phyloP scores from a whole-genome alignment of 1,140 invertebrate species.

The Branchinecta lynchi region DNA sequence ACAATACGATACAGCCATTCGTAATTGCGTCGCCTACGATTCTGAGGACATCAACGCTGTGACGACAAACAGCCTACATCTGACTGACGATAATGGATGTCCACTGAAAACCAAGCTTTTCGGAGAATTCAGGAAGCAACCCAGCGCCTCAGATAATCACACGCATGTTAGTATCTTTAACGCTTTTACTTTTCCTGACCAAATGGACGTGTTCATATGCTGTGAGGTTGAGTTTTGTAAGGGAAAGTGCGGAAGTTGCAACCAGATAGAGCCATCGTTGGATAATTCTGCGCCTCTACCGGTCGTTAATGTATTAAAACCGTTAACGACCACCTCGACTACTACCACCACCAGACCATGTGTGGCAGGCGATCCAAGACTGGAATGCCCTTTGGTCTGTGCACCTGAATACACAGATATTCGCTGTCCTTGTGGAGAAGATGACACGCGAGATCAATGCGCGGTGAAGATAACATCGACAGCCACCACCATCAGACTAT shows the following conservation, averaged over 20 bases:
- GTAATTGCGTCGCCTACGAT: constrained; percentile 56
- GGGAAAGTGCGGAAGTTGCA: not conserved
- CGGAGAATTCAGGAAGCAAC: constrained; percentile 41
- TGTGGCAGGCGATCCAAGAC: not conserved
- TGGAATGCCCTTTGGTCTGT: not conserved
- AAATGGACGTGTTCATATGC: constrained; percentile 49
- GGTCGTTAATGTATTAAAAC: too few relatives aligned
- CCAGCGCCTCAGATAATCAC: constrained; percentile 41
- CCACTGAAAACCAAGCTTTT: constrained; percentile 51
- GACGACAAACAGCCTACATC: constrained; percentile 43
- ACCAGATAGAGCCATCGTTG: too few relatives aligned
- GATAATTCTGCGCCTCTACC: too few relatives aligned
- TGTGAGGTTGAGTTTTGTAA: constrained; percentile 44
- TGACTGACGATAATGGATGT: constrained; percentile 47
- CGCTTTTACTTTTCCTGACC: constrained; percentile 55
- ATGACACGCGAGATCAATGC: too few relatives aligned
- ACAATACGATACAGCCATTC: constrained; percentile 47
- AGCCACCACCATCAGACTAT: too few relatives aligned
- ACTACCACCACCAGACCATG: not conserved
- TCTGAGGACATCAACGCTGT: constrained; percentile 43
- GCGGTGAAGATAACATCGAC: too few relatives aligned
- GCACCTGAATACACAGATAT: not conserved
- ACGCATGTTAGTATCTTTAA: constrained; percentile 49
- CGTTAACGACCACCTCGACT: not conserved
- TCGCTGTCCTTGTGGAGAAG: not conserved